Percentiles rank a stretch among this genome's conserved stretches.
Evolutionary conservation across 2,113 vertebrate genomes (phyloP).

Genomic region (Saccopteryx leptura): DNA sequence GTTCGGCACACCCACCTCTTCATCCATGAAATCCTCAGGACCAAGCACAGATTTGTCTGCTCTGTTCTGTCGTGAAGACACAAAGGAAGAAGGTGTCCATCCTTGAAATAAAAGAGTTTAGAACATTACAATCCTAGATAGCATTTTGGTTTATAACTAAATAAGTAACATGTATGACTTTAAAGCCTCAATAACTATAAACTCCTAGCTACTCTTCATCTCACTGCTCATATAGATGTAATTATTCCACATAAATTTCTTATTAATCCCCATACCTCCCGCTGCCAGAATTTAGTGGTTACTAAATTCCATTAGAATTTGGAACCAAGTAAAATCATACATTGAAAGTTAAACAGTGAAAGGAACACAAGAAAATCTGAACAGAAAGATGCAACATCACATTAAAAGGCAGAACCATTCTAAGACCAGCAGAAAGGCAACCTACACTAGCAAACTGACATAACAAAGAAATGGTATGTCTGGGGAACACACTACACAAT

Average conservation of each 20-base stretch:
- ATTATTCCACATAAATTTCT: neutral
- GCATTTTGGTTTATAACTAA: neutral
- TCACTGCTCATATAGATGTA: neutral
- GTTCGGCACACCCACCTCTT: conserved; percentile 91
- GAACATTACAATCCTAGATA: neutral
- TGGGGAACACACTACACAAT: neutral
- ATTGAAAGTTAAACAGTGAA: neutral
- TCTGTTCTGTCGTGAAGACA: conserved; percentile 96
- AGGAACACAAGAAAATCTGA: neutral
- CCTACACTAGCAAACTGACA: neutral
- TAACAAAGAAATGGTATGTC: neutral
- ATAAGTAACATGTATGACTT: neutral
- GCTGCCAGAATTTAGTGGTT: neutral
- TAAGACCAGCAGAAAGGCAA: neutral
- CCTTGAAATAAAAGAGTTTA: conserved; percentile 87
- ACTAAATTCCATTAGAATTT: neutral
- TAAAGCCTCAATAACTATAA: neutral
- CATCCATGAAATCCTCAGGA: conserved; percentile 99
- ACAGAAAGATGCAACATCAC: neutral
- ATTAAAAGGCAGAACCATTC: neutral
- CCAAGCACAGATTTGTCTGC: conserved; percentile 89
- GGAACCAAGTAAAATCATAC: neutral
- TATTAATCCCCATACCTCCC: neutral
- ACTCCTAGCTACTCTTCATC: neutral
- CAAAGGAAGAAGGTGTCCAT: conserved; percentile 95